Conservation (phyloP, 2,113 vertebrate species). For the Chaetura pelagica region DNA sequence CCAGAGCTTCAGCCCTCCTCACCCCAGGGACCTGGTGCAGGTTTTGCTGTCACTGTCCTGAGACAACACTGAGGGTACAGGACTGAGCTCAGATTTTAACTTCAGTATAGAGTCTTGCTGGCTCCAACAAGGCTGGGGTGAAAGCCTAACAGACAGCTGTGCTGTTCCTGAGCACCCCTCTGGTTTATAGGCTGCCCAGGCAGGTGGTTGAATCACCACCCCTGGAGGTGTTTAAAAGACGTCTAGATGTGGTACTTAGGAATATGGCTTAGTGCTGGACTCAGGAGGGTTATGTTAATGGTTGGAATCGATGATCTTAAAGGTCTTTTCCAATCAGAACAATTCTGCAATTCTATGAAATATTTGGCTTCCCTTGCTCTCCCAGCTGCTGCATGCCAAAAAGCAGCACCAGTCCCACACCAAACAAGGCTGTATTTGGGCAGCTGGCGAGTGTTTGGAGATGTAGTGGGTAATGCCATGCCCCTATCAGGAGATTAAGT, state of each 20-base stretch:
- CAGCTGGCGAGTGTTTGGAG: background rate
- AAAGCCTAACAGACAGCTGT: background rate
- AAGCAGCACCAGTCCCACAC: background rate
- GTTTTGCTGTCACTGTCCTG: background rate
- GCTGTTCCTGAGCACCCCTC: background rate
- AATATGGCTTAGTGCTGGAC: too few relatives aligned
- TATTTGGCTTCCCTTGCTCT: background rate
- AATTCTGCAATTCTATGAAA: background rate
- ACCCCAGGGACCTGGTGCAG: fast-evolving
- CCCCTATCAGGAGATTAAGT: background rate
- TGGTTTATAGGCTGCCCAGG: background rate
- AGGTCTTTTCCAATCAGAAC: too few relatives aligned
- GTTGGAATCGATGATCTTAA: too few relatives aligned
- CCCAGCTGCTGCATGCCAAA: background rate
- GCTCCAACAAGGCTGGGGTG: background rate
- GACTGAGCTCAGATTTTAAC: background rate
- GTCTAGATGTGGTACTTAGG: too few relatives aligned
- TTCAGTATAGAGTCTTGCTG: background rate
- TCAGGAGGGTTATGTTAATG: too few relatives aligned
- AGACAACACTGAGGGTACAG: background rate
- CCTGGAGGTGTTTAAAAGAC: too few relatives aligned
- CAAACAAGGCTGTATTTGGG: background rate
- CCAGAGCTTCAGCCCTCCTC: background rate
- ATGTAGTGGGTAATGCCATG: background rate
- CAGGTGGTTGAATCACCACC: too few relatives aligned